A percentile compares a stretch with the other conserved stretches of the same genome.
Evolutionary conservation across 2,888 invertebrate genomes (phyloP).

Genomic region (Eumerus sabulonum): DNA sequence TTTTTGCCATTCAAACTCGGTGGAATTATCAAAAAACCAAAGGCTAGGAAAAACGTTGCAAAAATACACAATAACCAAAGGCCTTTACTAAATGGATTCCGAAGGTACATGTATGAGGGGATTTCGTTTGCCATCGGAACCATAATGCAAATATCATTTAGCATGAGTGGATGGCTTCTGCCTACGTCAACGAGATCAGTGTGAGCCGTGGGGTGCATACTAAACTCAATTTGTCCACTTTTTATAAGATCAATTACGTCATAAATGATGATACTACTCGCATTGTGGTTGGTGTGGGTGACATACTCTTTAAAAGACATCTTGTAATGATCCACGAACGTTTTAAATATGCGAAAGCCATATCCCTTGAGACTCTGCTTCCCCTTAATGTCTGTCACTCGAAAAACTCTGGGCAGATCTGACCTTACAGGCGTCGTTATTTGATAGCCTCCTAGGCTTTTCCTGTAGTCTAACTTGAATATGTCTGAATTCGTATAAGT

Average conservation of each 20-base stretch:
- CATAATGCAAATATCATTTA: slow-evolving; percentile 75
- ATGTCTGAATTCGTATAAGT: background rate
- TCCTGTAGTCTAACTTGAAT: background rate
- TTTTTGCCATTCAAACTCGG: background rate
- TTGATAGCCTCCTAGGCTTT: slow-evolving; percentile 72
- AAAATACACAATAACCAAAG: slow-evolving; percentile 71
- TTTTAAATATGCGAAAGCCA: slow-evolving; percentile 69
- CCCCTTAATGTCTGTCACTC: slow-evolving; percentile 35
- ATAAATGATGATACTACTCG: slow-evolving; percentile 23
- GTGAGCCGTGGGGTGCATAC: slow-evolving; percentile 73
- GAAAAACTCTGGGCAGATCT: slow-evolving; percentile 74
- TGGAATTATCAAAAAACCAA: slow-evolving; percentile 40
- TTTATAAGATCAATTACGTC: slow-evolving; percentile 25
- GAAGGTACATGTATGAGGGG: slow-evolving; percentile 70
- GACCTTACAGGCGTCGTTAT: slow-evolving; percentile 70
- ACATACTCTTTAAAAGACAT: slow-evolving; percentile 71
- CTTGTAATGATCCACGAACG: slow-evolving; percentile 72
- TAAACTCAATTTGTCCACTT: slow-evolving; percentile 71
- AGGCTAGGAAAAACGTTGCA: slow-evolving; percentile 69
- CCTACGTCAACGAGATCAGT: slow-evolving; percentile 55
- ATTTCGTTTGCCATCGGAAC: slow-evolving; percentile 73
- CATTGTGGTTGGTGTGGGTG: background rate
- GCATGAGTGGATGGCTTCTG: slow-evolving; percentile 74
- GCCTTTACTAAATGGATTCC: slow-evolving; percentile 68
- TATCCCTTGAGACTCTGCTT: slow-evolving; percentile 11